phyloP scores from a whole-genome alignment of 2,888 invertebrate genomes.

The Encarsia formosa region DNA sequence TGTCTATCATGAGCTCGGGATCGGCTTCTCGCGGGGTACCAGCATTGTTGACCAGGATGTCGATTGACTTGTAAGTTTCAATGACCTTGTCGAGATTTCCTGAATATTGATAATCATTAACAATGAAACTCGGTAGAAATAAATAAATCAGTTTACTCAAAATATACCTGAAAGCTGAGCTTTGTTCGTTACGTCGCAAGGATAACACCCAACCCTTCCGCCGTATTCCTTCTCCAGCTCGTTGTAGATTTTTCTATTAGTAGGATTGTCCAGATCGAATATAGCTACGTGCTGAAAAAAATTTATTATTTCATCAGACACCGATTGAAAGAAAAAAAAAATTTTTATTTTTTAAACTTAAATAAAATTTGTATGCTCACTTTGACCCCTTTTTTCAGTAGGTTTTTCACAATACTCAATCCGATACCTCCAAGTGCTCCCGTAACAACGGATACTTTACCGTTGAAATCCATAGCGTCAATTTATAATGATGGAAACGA shows the following conservation, averaged over 20 bases:
- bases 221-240: slow-evolving; percentile 52
- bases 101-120: background rate
- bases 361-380: too few species aligned
- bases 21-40: slow-evolving; percentile 39
- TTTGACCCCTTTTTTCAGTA: too few species aligned
- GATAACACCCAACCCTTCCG: slow-evolving; percentile 50
- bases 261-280: slow-evolving; percentile 44
- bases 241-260: slow-evolving; percentile 49
- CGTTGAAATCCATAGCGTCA: too few species aligned
- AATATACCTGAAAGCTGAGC: slow-evolving; percentile 3
- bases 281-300: slow-evolving; percentile 41
- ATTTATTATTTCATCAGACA: too few species aligned
- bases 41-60: slow-evolving; percentile 54
- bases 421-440: too few species aligned
- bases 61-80: slow-evolving; percentile 40
- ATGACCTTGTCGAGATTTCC: slow-evolving; percentile 44
- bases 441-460: too few species aligned
- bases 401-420: too few species aligned
- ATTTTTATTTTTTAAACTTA: too few species aligned
- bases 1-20: slow-evolving; percentile 39
- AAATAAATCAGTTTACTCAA: background rate
- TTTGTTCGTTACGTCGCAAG: slow-evolving; percentile 53
- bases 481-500: too few species aligned
- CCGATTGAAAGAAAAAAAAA: too few species aligned
- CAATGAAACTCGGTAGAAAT: background rate